Evolutionary conservation across 2,797 vertebrate genomes (phyloP).

Genomic region (Odontamblyopus rebecca): DNA sequence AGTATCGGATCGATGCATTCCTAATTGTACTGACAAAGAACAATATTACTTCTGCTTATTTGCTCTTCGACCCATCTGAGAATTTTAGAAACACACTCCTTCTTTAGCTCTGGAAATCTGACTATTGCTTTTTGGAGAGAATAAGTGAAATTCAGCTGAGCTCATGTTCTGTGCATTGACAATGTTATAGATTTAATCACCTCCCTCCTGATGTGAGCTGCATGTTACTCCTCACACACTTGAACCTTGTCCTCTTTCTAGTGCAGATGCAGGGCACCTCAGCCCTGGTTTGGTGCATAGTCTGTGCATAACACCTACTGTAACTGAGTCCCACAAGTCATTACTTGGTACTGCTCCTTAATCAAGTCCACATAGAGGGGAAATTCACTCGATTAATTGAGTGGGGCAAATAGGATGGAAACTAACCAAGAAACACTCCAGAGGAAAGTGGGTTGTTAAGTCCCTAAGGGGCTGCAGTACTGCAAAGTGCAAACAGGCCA

Average conservation of each 20-base stretch:
- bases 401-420: constrained; percentile 1
- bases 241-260: not conserved
- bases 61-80: not conserved
- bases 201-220: not conserved
- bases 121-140: not conserved
- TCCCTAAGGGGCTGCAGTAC: not conserved
- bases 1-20: too few species aligned
- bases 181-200: not conserved
- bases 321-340: constrained; percentile 4
- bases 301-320: not conserved
- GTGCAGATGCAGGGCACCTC: not conserved
- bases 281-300: constrained; percentile 5
- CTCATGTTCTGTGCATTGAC: not conserved
- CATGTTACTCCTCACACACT: not conserved
- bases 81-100: not conserved
- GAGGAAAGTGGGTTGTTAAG: constrained; percentile 13
- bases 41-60: not conserved
- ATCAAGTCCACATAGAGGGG: constrained; percentile 14
- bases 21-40: not conserved
- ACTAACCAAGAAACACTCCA: not conserved
- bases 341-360: constrained; percentile 10
- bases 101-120: not conserved
- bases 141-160: not conserved
- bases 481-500: not conserved
- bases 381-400: constrained; percentile 22